Evolutionary conservation across 2,888 invertebrate species (phyloP).

Genomic region (Cistogaster globosa): DNA sequence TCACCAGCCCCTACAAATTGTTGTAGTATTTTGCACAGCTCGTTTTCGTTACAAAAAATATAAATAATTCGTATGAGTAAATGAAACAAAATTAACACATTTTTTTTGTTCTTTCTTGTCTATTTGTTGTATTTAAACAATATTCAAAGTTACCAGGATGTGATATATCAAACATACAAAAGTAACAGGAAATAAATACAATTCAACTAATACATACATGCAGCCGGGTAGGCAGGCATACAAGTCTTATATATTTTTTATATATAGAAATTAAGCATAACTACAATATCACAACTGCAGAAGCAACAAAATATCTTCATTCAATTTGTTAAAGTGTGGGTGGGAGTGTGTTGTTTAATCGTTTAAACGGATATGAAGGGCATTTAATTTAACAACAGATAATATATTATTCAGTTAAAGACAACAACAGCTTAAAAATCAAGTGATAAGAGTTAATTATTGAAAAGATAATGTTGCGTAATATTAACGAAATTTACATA

Average conservation of each 20-base stretch:
- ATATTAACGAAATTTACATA: too few species aligned
- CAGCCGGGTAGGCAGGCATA: neutral
- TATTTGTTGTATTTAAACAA: constrained; percentile 33
- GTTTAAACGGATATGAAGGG: constrained; percentile 45
- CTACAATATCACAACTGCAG: constrained; percentile 13
- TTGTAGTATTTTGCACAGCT: neutral
- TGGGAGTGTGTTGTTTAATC: constrained; percentile 10
- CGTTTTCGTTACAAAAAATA: constrained; percentile 8
- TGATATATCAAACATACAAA: constrained; percentile 50
- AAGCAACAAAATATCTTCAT: neutral
- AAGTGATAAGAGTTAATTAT: neutral
- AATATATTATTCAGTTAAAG: constrained; percentile 21
- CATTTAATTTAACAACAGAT: constrained; percentile 38
- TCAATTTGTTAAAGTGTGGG: neutral
- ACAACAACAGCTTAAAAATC: neutral
- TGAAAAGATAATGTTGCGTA: too few species aligned
- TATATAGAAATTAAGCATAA: constrained; percentile 36
- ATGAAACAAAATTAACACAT: neutral
- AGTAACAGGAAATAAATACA: constrained; percentile 66
- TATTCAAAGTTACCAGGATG: constrained; percentile 63
- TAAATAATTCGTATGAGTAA: constrained; percentile 3
- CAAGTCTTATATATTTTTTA: constrained; percentile 24
- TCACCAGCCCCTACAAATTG: neutral
- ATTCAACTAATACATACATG: constrained; percentile 5
- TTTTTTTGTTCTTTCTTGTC: neutral